Evolutionary conservation across 2,797 vertebrate genomes (phyloP).

Genomic region (Menidia menidia): DNA sequence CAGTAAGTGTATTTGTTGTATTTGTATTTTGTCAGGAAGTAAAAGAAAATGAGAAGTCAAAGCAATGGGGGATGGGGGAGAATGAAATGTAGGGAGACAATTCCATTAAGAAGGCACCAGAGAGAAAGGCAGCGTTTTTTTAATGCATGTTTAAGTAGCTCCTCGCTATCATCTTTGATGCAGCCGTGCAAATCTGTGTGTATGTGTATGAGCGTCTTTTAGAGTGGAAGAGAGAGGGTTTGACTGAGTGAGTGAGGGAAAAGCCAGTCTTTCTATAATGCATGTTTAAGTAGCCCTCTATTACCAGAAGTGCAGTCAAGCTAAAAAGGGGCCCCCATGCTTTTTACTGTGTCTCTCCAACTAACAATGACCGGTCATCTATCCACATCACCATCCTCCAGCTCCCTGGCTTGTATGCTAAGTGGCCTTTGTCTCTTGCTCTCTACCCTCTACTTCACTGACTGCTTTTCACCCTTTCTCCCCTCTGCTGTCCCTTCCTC

Average conservation of each 20-base stretch:
- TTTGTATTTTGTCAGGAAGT: constrained; percentile 60
- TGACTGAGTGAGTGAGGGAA: constrained; percentile 79
- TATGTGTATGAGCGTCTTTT: constrained; percentile 65
- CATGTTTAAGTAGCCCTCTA: constrained; percentile 85
- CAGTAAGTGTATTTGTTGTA: constrained; percentile 85
- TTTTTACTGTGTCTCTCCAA: constrained; percentile 83
- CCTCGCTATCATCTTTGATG: constrained; percentile 81
- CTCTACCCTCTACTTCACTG: constrained; percentile 83
- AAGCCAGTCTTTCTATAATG: constrained; percentile 84
- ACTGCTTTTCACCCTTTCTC: constrained; percentile 81
- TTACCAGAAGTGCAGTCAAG: constrained; percentile 84
- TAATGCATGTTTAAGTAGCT: constrained; percentile 84
- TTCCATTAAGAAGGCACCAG: constrained; percentile 82
- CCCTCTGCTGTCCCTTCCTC: constrained; percentile 69
- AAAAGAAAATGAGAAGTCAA: constrained; percentile 69
- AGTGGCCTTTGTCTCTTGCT: constrained; percentile 84
- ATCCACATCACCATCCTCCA: constrained; percentile 84
- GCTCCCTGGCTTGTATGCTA: constrained; percentile 82
- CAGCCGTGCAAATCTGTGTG: constrained; percentile 69
- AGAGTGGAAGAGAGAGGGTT: constrained; percentile 74
- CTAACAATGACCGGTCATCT: constrained; percentile 85
- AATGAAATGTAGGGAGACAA: constrained; percentile 81
- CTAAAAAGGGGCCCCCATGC: constrained; percentile 81
- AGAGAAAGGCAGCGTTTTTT: constrained; percentile 81
- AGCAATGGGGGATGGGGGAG: constrained; percentile 66